phyloP scores from a whole-genome alignment of 2,888 invertebrate species.

The Apamea anceps region DNA sequence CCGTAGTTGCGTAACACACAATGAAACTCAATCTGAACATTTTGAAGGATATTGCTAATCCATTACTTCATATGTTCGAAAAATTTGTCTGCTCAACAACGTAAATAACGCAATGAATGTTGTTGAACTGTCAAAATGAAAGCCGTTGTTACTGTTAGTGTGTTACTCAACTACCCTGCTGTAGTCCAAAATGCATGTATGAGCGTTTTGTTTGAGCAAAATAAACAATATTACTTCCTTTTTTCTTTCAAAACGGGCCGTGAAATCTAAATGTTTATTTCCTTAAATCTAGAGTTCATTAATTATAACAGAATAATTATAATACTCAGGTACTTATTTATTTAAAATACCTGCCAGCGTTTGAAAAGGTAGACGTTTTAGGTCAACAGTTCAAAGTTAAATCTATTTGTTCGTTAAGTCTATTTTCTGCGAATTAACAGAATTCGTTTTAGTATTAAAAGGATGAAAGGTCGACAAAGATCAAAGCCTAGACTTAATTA shows the following conservation, averaged over 20 bases:
- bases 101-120: too few relatives aligned
- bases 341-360: not conserved
- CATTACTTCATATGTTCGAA: too few relatives aligned
- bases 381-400: conserved; percentile 15
- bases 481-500: conserved; percentile 19
- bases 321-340: not conserved
- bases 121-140: too few relatives aligned
- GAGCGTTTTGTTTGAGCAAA: too few relatives aligned
- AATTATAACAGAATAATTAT: conserved; percentile 14
- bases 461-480: conserved; percentile 9
- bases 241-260: not conserved
- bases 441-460: not conserved
- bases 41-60: too few relatives aligned
- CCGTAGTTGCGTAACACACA: too few relatives aligned
- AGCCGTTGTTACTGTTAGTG: too few relatives aligned
- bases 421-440: conserved; percentile 9
- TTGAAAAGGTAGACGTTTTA: conserved; percentile 26
- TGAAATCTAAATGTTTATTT: not conserved
- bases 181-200: too few relatives aligned
- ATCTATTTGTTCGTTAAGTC: conserved; percentile 1
- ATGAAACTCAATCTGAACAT: too few relatives aligned
- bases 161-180: too few relatives aligned
- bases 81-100: too few relatives aligned
- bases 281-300: not conserved
- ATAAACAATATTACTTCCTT: too few relatives aligned